These are phyloP conservation scores for Fratercula arctica DNA, from an alignment of 2,797 vertebrate species.

Conservation along the genomic window DNA sequence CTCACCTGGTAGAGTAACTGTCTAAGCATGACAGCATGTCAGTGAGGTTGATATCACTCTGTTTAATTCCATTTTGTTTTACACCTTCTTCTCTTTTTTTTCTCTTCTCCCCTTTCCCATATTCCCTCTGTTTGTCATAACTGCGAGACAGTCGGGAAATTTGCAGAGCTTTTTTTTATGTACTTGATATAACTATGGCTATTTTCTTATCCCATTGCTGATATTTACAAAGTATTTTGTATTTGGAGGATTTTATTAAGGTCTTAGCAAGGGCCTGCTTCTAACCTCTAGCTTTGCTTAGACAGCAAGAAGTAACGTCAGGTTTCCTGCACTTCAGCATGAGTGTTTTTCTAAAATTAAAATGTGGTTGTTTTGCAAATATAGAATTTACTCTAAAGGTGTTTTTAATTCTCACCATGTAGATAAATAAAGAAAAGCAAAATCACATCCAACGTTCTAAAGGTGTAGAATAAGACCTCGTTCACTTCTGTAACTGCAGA, in stretches of 20 bases:
- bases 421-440: too few species aligned
- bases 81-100: background rate
- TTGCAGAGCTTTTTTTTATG: background rate
- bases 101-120: too few species aligned
- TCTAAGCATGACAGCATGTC: background rate
- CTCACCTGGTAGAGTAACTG: background rate
- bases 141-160: too few species aligned
- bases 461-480: too few species aligned
- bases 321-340: too few species aligned
- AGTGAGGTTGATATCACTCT: background rate
- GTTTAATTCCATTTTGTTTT: background rate
- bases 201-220: background rate
- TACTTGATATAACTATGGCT: background rate
- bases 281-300: background rate
- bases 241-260: background rate
- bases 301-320: too few species aligned
- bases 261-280: background rate
- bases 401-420: too few species aligned
- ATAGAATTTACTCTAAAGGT: too few species aligned
- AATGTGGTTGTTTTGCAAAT: too few species aligned
- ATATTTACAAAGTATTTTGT: background rate
- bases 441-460: too few species aligned
- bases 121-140: background rate
- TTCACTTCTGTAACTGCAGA: too few species aligned
- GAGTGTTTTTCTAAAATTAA: too few species aligned